Evolutionary conservation across 2,888 invertebrate genomes (phyloP).

Genomic region (Alentia gelatinosa): DNA sequence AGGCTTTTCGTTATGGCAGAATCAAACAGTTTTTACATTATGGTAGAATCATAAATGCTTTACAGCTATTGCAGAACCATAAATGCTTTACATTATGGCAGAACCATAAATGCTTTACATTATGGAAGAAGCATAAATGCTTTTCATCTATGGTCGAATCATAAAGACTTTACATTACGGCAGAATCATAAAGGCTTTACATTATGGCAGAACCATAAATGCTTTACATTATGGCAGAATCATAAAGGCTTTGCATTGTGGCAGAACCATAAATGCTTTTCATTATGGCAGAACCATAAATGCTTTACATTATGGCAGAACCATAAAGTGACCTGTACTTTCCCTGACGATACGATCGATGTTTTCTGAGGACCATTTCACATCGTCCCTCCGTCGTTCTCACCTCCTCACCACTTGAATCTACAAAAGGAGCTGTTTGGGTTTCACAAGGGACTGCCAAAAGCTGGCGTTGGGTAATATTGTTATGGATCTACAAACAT

Average conservation of each 20-base stretch:
- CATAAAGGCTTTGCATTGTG: neutral
- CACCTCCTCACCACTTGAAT: neutral
- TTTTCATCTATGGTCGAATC: too few relatives aligned
- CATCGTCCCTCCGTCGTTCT: neutral
- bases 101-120: too few relatives aligned
- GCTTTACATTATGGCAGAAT: neutral
- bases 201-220: too few relatives aligned
- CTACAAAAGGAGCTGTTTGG: neutral
- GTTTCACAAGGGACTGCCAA: neutral
- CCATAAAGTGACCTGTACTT: neutral
- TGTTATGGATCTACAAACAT: neutral
- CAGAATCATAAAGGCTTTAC: too few relatives aligned
- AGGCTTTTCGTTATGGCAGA: too few relatives aligned
- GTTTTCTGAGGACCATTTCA: neutral
- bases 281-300: neutral
- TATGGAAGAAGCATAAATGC: too few relatives aligned
- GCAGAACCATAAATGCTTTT: neutral
- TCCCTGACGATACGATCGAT: neutral
- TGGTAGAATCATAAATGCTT: too few relatives aligned
- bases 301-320: neutral
- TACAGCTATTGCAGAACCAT: too few relatives aligned
- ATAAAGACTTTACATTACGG: too few relatives aligned
- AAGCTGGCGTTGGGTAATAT: neutral
- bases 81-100: too few relatives aligned
- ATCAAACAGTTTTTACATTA: too few relatives aligned